Conservation (phyloP, 2,797 vertebrate species). For the Aphelocoma californica region DNA sequence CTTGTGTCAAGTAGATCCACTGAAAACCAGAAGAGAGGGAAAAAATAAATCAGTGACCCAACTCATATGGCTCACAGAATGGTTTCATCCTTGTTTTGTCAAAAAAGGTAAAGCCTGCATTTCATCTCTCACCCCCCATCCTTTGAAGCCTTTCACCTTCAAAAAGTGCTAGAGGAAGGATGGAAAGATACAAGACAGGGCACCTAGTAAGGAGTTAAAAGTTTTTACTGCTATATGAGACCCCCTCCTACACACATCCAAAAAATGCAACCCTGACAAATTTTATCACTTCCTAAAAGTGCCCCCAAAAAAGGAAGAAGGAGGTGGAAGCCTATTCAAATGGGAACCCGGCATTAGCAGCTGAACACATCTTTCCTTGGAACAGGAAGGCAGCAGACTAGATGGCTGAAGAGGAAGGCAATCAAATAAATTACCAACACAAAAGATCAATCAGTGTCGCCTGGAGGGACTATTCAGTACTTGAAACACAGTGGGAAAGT, state of each 20-base stretch:
- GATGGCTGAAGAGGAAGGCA: neutral
- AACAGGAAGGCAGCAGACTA: neutral
- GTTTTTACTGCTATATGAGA: neutral
- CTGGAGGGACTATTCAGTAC: neutral
- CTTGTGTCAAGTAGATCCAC: slow-evolving; percentile 78
- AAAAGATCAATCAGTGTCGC: slow-evolving; percentile 39
- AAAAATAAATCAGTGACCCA: neutral
- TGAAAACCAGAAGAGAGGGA: slow-evolving; percentile 11
- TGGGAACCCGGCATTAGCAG: neutral
- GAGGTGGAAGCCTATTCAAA: neutral
- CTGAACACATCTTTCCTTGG: neutral
- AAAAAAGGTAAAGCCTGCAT: neutral
- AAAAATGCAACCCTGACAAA: neutral
- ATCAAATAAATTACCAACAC: slow-evolving; percentile 31
- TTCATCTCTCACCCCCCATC: neutral
- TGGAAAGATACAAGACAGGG: neutral
- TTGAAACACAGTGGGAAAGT: neutral
- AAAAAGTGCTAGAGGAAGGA: neutral
- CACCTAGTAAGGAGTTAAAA: neutral
- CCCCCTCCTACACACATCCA: neutral
- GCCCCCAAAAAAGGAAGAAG: neutral
- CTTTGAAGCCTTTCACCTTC: neutral
- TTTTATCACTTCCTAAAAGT: neutral
- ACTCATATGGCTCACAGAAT: neutral
- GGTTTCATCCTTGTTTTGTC: neutral